phyloP scores from a whole-genome alignment of 2,888 invertebrate species.

The Scaeva pyrastri region DNA sequence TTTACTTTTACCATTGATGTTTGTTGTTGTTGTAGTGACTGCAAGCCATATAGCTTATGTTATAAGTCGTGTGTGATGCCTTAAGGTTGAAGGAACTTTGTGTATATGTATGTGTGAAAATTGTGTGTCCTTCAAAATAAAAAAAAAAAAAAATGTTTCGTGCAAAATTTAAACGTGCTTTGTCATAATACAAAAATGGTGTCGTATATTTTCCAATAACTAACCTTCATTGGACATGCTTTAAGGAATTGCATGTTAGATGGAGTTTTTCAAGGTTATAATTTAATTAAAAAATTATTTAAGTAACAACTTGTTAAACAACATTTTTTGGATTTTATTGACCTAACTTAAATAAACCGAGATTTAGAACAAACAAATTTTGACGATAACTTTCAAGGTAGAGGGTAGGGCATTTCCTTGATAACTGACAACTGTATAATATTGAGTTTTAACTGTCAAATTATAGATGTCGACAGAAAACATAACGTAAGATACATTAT shows the following conservation, averaged over 20 bases:
- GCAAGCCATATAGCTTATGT: not conserved
- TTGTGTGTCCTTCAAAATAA: slow-evolving; percentile 6
- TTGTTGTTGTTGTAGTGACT: not conserved
- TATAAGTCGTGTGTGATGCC: not conserved
- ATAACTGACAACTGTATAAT: no score
- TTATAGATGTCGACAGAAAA: no score
- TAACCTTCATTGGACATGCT: not conserved
- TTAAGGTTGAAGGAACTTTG: slow-evolving; percentile 7
- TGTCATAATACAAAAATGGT: not conserved
- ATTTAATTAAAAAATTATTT: not conserved
- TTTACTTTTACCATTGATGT: not conserved
- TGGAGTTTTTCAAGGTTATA: not conserved
- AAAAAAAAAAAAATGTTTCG: not conserved
- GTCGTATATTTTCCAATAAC: not conserved
- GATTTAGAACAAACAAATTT: no score
- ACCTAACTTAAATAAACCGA: not conserved
- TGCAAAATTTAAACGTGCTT: not conserved
- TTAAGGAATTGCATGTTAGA: not conserved
- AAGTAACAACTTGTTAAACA: not conserved
- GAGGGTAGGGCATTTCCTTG: no score
- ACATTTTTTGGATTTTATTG: not conserved
- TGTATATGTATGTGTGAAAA: not conserved
- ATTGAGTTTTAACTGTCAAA: no score
- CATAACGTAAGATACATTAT: no score
- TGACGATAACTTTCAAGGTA: no score